Conservation (phyloP, 2,113 vertebrate species). For the Proteles cristata region DNA sequence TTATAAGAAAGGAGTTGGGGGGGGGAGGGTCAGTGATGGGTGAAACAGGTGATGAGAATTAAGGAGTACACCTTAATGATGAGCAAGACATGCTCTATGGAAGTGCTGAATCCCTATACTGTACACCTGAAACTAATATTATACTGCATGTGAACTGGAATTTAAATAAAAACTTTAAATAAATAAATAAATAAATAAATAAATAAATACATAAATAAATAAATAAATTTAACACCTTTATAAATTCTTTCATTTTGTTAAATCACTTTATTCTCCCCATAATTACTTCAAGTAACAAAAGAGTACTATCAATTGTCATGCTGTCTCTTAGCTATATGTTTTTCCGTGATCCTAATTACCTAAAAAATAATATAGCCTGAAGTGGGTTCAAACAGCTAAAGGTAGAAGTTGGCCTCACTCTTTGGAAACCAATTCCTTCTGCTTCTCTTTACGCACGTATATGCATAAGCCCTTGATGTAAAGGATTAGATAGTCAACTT, state of each 20-base stretch:
- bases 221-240: not conserved
- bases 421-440: not conserved
- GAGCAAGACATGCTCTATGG: not conserved
- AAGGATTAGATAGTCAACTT: conserved; percentile 27
- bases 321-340: not conserved
- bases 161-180: not conserved
- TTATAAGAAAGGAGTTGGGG: not conserved
- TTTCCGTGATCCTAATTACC: not conserved
- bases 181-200: not conserved
- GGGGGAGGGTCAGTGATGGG: not conserved
- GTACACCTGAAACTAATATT: not conserved
- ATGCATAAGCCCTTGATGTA: not conserved
- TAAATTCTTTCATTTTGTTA: not conserved
- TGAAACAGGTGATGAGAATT: not conserved
- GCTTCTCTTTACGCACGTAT: not conserved
- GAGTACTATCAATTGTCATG: not conserved
- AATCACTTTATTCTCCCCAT: not conserved
- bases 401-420: not conserved
- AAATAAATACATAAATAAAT: not conserved
- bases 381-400: not conserved
- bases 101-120: not conserved
- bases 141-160: not conserved
- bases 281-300: not conserved
- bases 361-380: not conserved
- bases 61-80: not conserved